A percentile compares a stretch with the other conserved stretches of the same genome.
phyloP scores from a whole-genome alignment of 2,888 invertebrate genomes.

The Agriotes lineatus region DNA sequence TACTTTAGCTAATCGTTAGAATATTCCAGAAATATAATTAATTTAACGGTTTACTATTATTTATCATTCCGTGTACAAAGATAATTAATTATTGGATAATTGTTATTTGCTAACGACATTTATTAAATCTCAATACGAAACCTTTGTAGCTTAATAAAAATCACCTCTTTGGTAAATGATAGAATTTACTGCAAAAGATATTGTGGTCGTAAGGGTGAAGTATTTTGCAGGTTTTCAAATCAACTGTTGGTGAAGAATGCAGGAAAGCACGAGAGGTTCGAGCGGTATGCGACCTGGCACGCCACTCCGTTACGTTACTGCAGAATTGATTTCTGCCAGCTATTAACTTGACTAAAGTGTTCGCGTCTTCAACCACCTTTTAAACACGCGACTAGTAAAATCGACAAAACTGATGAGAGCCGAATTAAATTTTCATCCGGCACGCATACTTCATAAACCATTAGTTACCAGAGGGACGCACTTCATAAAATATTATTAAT shows the following conservation, averaged over 20 bases:
- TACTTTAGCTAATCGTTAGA: too few relatives aligned
- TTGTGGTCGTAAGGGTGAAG: conserved; percentile 28
- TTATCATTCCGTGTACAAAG: too few relatives aligned
- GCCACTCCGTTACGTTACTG: conserved; percentile 56
- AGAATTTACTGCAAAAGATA: conserved; percentile 25
- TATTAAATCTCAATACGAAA: too few relatives aligned
- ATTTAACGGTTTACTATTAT: too few relatives aligned
- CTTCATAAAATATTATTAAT: conserved; percentile 32
- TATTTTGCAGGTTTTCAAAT: conserved; percentile 42
- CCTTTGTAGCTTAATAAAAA: conserved; percentile 3
- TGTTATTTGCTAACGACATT: too few relatives aligned
- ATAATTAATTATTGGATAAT: too few relatives aligned
- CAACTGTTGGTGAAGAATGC: conserved; percentile 45
- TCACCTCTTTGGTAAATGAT: conserved; percentile 1
- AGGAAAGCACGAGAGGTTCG: conserved; percentile 46
- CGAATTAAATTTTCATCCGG: conserved; percentile 53
- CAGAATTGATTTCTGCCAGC: conserved; percentile 62
- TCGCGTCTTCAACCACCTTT: conserved; percentile 58
- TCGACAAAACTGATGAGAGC: conserved; percentile 50
- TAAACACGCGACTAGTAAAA: conserved; percentile 56
- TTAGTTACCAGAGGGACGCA: conserved; percentile 24
- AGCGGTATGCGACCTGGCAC: conserved; percentile 56
- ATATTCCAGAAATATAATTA: too few relatives aligned
- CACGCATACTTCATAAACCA: conserved; percentile 50
- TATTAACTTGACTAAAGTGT: conserved; percentile 62